Percentiles rank a stretch among this genome's conserved stretches.
These are phyloP conservation scores for Riptortus pedestris DNA, from an alignment of 1,140 invertebrate genomes.

Conservation along the genomic window DNA sequence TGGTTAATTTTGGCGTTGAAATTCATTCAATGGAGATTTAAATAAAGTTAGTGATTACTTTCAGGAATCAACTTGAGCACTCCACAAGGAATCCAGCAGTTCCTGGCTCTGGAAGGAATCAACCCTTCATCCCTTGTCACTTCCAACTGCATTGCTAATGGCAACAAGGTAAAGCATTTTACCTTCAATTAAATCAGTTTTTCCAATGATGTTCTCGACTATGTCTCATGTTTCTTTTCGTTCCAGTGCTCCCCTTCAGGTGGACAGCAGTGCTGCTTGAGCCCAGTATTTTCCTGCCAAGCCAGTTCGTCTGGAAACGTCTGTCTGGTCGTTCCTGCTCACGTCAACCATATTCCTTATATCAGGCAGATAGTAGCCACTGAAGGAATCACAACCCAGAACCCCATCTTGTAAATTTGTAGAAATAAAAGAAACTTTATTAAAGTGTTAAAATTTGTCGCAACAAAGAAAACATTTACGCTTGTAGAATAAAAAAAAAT, in stretches of 20 bases:
- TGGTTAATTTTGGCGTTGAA: no score
- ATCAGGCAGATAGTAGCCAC: background rate
- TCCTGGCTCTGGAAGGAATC: background rate
- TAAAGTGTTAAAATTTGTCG: no score
- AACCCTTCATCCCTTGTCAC: background rate
- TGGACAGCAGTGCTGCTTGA: slow-evolving; percentile 16
- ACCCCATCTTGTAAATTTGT: slow-evolving; percentile 1
- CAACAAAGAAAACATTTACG: no score
- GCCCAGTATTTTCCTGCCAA: slow-evolving; percentile 11
- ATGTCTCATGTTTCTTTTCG: background rate
- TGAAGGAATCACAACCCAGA: background rate
- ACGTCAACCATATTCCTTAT: background rate
- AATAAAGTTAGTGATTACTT: no score
- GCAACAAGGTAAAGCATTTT: background rate
- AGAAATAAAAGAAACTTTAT: no score
- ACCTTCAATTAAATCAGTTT: background rate
- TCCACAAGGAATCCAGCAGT: background rate
- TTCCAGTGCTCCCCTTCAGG: slow-evolving; percentile 2
- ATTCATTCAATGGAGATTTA: no score
- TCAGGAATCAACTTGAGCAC: slow-evolving; percentile 4
- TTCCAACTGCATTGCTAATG: slow-evolving; percentile 14
- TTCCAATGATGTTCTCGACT: background rate
- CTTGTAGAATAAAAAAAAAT: no score
- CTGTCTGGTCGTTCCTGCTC: background rate
- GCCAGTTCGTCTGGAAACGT: background rate